Percentiles rank a stretch among this genome's conserved stretches.
phyloP scores from a whole-genome alignment of 2,113 vertebrate genomes.

The Chunga burmeisteri region DNA sequence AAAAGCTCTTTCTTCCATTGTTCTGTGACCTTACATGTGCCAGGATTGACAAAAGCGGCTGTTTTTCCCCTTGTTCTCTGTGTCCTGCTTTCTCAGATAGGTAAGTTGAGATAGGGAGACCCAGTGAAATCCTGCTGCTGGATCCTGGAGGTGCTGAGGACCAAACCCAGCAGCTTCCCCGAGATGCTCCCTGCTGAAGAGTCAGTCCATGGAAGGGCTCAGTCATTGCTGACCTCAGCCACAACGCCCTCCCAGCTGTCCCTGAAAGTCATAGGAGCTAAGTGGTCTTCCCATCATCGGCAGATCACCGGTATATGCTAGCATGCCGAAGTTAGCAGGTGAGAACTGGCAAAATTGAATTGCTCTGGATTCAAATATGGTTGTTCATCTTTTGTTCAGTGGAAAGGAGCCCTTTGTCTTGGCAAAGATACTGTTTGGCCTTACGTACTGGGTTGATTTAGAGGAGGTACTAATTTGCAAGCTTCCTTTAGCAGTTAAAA shows the following conservation, averaged over 20 bases:
- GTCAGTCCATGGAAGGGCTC: not conserved
- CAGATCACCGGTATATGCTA: not conserved
- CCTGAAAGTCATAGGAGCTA: not conserved
- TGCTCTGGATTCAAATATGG: not conserved
- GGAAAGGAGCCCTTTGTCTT: not conserved
- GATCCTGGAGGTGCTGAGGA: not conserved
- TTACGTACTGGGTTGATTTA: not conserved
- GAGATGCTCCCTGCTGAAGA: not conserved
- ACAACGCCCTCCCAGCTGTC: not conserved
- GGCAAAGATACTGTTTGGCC: not conserved
- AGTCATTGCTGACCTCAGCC: not conserved
- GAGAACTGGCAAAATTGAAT: not conserved
- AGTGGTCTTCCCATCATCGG: not conserved
- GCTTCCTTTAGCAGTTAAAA: not conserved
- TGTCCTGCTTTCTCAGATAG: not conserved
- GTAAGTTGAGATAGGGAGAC: not conserved
- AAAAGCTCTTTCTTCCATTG: not conserved
- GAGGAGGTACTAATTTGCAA: not conserved
- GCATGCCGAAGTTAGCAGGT: fast-evolving
- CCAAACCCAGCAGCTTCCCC: not conserved
- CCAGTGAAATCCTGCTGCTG: not conserved
- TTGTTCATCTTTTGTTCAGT: not conserved
- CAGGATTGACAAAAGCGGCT: not conserved
- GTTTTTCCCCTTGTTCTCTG: not conserved
- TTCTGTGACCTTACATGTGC: not conserved